These are phyloP conservation scores for Cavia porcellus DNA, from an alignment of 2,113 vertebrate species.

Conservation along the genomic window DNA sequence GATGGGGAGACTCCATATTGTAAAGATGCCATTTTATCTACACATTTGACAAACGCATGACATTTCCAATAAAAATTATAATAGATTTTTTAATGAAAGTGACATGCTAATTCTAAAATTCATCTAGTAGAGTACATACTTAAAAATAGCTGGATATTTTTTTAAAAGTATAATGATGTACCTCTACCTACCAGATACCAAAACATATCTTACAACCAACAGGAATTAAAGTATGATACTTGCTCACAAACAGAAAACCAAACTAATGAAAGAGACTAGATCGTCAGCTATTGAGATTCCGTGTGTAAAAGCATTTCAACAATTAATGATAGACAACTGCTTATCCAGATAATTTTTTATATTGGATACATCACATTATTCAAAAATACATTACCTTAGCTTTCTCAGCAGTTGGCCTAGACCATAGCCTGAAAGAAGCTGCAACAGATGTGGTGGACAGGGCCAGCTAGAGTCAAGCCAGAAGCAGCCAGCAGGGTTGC, in stretches of 20 bases:
- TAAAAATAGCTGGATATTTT: not conserved
- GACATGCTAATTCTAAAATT: slow-evolving; percentile 42
- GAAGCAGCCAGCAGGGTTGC: not conserved
- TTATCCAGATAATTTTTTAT: slow-evolving; percentile 21
- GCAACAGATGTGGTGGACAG: not conserved
- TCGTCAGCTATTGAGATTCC: not conserved
- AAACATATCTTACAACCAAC: not conserved
- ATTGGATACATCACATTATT: not conserved
- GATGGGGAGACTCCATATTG: not conserved
- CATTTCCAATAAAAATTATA: slow-evolving; percentile 45
- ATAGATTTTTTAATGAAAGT: slow-evolving; percentile 42
- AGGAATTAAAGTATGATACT: slow-evolving; percentile 38
- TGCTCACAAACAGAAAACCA: slow-evolving; percentile 45
- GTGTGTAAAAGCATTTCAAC: not conserved
- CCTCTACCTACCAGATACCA: slow-evolving; percentile 30
- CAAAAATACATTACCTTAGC: slow-evolving; percentile 51
- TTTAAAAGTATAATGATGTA: not conserved
- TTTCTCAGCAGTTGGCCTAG: not conserved
- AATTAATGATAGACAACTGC: not conserved
- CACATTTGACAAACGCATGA: slow-evolving; percentile 25
- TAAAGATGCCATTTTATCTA: slow-evolving; percentile 35
- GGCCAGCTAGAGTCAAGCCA: not conserved
- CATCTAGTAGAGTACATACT: not conserved
- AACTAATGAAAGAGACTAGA: slow-evolving; percentile 30
- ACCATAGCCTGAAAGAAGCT: not conserved